Evolutionary conservation across 2,113 vertebrate species (phyloP).

Genomic region (Amazona guildingii): DNA sequence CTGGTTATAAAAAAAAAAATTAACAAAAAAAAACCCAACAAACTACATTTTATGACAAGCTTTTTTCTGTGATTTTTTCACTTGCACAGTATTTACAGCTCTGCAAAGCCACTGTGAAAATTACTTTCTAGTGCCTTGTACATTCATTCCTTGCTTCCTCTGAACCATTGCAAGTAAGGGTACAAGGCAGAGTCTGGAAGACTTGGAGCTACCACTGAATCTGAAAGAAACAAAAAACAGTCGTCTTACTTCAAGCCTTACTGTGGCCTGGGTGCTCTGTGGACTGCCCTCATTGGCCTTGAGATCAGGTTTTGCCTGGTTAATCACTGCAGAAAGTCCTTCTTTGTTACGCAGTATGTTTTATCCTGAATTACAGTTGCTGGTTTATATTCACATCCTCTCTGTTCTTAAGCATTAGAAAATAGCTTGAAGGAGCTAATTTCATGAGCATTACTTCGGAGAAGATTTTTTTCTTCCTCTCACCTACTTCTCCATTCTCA

Average conservation of each 20-base stretch:
- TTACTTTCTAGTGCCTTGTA: neutral
- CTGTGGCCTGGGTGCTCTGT: neutral
- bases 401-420: neutral
- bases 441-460: neutral
- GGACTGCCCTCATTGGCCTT: neutral
- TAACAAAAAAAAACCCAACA: too few species aligned
- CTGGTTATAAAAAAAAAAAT: neutral
- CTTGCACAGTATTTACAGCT: neutral
- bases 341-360: neutral
- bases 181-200: neutral
- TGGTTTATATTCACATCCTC: neutral
- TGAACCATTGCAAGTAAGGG: neutral
- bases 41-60: rapidly evolving
- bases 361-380: neutral
- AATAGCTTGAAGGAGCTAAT: neutral
- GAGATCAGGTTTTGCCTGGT: neutral
- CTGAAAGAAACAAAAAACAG: neutral
- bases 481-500: neutral
- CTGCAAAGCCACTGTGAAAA: neutral
- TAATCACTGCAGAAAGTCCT: neutral
- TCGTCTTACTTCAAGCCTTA: neutral
- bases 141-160: neutral
- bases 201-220: neutral
- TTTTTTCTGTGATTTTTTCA: neutral
- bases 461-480: neutral